Conservation (phyloP, 2,888 invertebrate species). For the Mesorhabditis belari region DNA sequence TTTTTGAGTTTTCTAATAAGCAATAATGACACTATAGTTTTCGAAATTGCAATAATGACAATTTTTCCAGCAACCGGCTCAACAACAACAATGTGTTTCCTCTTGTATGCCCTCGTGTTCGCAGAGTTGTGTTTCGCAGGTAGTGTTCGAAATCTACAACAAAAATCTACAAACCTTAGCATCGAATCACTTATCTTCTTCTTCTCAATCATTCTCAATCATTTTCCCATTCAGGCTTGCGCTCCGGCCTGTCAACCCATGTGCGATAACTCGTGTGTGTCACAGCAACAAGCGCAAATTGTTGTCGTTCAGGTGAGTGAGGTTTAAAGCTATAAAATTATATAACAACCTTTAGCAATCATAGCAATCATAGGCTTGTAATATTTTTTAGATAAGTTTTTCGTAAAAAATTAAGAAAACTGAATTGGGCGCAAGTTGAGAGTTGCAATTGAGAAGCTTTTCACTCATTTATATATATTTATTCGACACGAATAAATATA, state of each 20-base stretch:
- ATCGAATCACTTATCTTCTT: not conserved
- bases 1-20: too few relatives aligned
- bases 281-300: conserved; percentile 27
- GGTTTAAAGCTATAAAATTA: not conserved
- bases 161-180: too few relatives aligned
- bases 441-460: too few relatives aligned
- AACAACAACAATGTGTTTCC: not conserved
- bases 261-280: conserved; percentile 28
- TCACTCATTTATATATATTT: too few relatives aligned
- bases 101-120: not conserved
- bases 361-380: too few relatives aligned
- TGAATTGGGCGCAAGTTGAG: too few relatives aligned
- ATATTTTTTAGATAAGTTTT: not conserved
- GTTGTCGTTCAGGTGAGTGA: conserved; percentile 20
- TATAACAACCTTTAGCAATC: too few relatives aligned
- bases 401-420: not conserved
- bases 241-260: conserved; percentile 37
- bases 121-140: not conserved
- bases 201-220: not conserved
- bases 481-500: too few relatives aligned
- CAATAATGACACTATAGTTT: too few relatives aligned
- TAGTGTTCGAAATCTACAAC: not conserved
- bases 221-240: conserved; percentile 12
- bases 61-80: not conserved
- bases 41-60: too few relatives aligned